Conservation (phyloP, 2,113 vertebrate genomes). For the Crocuta crocuta region DNA sequence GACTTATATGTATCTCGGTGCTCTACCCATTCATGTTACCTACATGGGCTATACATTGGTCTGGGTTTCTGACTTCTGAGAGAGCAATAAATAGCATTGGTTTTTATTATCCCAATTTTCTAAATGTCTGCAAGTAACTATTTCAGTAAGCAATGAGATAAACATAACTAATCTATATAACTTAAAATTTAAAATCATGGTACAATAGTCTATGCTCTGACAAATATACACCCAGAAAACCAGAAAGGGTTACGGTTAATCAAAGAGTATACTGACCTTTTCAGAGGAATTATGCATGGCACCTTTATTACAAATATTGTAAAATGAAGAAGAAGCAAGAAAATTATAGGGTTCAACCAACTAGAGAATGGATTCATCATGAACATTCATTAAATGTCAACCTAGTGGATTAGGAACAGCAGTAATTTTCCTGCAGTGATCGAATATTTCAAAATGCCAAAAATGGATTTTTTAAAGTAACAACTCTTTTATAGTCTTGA, state of each 20-base stretch:
- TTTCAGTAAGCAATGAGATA: background rate
- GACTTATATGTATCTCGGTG: background rate
- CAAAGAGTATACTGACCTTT: constrained; percentile 6
- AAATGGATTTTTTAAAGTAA: background rate
- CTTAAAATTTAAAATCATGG: background rate
- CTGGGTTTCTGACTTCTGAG: background rate
- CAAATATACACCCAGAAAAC: background rate
- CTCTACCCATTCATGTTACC: background rate
- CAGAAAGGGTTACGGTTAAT: background rate
- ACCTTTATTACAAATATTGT: background rate
- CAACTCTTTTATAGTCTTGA: background rate
- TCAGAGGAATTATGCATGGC: background rate
- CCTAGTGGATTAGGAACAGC: background rate
- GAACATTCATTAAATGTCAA: background rate
- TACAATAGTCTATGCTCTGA: background rate
- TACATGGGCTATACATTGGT: background rate
- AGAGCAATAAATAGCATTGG: background rate
- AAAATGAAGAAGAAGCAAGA: background rate
- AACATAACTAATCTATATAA: background rate
- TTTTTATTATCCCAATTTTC: background rate
- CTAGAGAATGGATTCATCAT: background rate
- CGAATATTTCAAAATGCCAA: constrained; percentile 38
- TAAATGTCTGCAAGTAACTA: background rate
- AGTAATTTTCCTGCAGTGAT: background rate
- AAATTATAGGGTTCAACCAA: background rate